Percentiles rank a stretch among this genome's conserved stretches.
Evolutionary conservation across 2,888 invertebrate genomes (phyloP).

Genomic region (Dinocampus coccinellae): DNA sequence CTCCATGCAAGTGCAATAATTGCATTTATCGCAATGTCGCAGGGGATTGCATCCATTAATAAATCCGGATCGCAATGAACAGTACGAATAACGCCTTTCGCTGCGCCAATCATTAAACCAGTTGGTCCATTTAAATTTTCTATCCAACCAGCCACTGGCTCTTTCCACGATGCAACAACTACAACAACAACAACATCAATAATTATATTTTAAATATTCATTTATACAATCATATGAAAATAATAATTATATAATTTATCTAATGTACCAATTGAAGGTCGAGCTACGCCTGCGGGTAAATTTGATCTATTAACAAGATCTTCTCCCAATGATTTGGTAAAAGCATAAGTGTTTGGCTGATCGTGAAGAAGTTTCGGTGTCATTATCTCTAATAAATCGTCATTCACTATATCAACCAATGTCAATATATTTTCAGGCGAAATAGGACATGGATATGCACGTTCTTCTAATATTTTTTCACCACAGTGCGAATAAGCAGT

Average conservation of each 20-base stretch:
- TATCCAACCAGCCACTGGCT: constrained; percentile 90
- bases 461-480: constrained; percentile 82
- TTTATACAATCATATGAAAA: no score
- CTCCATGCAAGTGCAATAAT: constrained; percentile 83
- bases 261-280: constrained; percentile 92
- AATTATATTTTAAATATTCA: background rate
- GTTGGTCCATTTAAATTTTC: constrained; percentile 93
- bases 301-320: constrained; percentile 82
- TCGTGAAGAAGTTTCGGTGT: constrained; percentile 80
- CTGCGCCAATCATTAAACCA: constrained; percentile 83
- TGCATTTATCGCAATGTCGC: constrained; percentile 84
- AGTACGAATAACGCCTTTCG: constrained; percentile 87
- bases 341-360: constrained; percentile 95
- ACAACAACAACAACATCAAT: constrained; percentile 49
- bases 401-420: constrained; percentile 78
- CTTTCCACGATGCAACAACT: constrained; percentile 85
- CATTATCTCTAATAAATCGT: constrained; percentile 74
- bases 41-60: constrained; percentile 81
- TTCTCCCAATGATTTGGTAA: constrained; percentile 94
- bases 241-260: background rate
- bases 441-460: constrained; percentile 77
- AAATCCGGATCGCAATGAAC: constrained; percentile 81
- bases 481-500: constrained; percentile 95
- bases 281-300: constrained; percentile 83
- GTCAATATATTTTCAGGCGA: constrained; percentile 77